phyloP scores from a whole-genome alignment of 30 jellyfish, hydroid and myxozoan genomes.

The Aurelia aurita region DNA sequence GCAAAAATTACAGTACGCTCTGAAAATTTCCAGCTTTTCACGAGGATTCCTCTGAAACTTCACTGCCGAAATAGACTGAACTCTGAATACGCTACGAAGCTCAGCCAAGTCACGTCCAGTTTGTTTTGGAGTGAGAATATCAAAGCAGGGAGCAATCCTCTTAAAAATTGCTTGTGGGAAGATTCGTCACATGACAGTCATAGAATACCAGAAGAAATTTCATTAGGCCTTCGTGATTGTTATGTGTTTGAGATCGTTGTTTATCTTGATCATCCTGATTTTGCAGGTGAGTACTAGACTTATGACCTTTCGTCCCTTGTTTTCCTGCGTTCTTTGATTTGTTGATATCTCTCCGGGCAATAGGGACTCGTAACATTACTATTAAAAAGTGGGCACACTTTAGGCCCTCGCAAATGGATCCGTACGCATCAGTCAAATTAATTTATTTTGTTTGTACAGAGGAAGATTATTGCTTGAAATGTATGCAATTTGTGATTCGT shows the following conservation, averaged over 20 bases:
- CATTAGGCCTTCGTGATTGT: conserved; percentile 35
- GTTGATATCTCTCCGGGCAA: too few relatives aligned
- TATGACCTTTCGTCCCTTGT: too few relatives aligned
- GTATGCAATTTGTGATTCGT: too few relatives aligned
- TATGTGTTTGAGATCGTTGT: background rate
- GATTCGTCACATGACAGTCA: background rate
- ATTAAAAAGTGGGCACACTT: too few relatives aligned
- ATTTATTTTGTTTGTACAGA: too few relatives aligned
- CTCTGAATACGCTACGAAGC: conserved; percentile 1
- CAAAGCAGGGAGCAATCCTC: conserved; percentile 3
- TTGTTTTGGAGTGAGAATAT: conserved; percentile 20
- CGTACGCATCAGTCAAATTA: too few relatives aligned
- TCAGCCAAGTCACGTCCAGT: background rate
- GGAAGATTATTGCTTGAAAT: too few relatives aligned
- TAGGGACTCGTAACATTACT: too few relatives aligned
- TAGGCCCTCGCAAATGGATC: too few relatives aligned
- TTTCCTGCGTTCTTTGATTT: too few relatives aligned
- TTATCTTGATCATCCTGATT: conserved; percentile 3
- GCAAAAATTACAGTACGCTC: conserved; percentile 8
- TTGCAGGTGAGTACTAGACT: conserved; percentile 18
- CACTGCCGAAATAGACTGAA: conserved; percentile 19
- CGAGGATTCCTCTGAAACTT: background rate
- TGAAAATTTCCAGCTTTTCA: background rate
- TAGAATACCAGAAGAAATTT: conserved; percentile 18
- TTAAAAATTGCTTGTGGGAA: conserved; percentile 20